Conservation (phyloP, 2,888 invertebrate species). For the Epirrhoe tristata region DNA sequence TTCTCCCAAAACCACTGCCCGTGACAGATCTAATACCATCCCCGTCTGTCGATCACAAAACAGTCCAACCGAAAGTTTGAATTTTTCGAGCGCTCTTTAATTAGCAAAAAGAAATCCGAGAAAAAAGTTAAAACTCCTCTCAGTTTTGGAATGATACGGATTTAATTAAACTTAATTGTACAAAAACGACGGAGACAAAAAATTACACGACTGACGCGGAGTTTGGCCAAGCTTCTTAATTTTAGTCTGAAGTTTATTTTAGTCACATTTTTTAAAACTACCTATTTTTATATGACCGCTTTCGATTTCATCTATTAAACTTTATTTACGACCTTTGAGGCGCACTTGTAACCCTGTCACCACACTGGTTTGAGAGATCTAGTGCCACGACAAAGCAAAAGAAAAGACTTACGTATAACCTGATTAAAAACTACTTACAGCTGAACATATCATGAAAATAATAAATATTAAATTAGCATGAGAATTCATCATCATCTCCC, state of each 20-base stretch:
- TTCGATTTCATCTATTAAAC: background rate
- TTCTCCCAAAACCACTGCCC: slow-evolving; percentile 15
- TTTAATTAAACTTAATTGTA: slow-evolving; percentile 63
- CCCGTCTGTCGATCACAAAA: slow-evolving; percentile 29
- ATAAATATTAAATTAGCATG: too few species aligned
- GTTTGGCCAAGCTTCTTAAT: slow-evolving; percentile 36
- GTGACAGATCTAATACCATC: slow-evolving; percentile 25
- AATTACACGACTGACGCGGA: slow-evolving; percentile 40
- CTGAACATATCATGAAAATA: too few species aligned
- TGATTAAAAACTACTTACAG: too few species aligned
- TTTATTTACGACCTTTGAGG: too few species aligned
- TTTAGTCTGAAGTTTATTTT: slow-evolving; percentile 24
- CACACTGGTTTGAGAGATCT: too few species aligned
- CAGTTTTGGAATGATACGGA: slow-evolving; percentile 55
- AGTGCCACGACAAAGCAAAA: too few species aligned
- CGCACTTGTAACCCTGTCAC: too few species aligned
- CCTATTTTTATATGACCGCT: background rate
- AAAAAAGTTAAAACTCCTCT: slow-evolving; percentile 51
- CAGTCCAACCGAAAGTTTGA: slow-evolving; percentile 46
- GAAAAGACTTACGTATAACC: too few species aligned
- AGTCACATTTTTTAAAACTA: background rate
- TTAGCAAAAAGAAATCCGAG: slow-evolving; percentile 52
- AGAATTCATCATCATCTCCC: too few species aligned
- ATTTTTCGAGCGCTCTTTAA: slow-evolving; percentile 55
- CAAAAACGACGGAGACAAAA: slow-evolving; percentile 54